Evolutionary conservation across 1,140 invertebrate genomes (phyloP).

Genomic region (Saccostrea cuccullata): DNA sequence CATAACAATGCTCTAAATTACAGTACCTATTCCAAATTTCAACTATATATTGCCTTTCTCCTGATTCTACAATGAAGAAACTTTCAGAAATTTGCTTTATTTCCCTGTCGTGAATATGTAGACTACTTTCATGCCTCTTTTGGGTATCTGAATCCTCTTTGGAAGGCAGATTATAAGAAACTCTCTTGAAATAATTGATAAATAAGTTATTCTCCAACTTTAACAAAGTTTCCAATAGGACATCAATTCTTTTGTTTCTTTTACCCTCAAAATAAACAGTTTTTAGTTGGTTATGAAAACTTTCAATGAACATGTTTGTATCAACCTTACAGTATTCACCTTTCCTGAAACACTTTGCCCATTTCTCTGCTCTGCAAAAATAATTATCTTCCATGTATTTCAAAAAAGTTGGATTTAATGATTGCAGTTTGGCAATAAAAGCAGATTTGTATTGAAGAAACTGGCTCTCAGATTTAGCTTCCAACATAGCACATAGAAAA

Average conservation of each 20-base stretch:
- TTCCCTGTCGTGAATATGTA: not conserved
- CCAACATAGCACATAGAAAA: conserved; percentile 30
- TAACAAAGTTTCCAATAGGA: conserved; percentile 16
- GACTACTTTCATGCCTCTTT: not conserved
- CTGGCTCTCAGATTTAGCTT: conserved; percentile 25
- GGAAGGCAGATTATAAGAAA: not conserved
- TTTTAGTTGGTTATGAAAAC: conserved; percentile 45
- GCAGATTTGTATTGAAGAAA: not conserved
- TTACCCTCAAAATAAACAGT: conserved; percentile 37
- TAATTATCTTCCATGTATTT: conserved; percentile 34
- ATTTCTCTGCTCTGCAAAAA: conserved; percentile 26
- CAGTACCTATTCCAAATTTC: not conserved
- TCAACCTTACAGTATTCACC: not conserved
- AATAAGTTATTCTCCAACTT: conserved; percentile 40
- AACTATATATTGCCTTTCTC: not conserved
- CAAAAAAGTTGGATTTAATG: conserved; percentile 21
- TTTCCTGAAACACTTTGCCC: conserved; percentile 38
- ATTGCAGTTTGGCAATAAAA: not conserved
- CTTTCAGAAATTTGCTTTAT: not conserved
- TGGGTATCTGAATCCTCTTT: not conserved
- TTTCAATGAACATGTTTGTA: conserved; percentile 47
- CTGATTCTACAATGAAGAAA: not conserved
- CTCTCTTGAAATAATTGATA: not conserved
- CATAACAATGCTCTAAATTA: not conserved
- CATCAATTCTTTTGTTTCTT: conserved; percentile 33